Evolutionary conservation across 2,113 vertebrate species (phyloP).

Genomic region (Leptodactylus fuscus): DNA sequence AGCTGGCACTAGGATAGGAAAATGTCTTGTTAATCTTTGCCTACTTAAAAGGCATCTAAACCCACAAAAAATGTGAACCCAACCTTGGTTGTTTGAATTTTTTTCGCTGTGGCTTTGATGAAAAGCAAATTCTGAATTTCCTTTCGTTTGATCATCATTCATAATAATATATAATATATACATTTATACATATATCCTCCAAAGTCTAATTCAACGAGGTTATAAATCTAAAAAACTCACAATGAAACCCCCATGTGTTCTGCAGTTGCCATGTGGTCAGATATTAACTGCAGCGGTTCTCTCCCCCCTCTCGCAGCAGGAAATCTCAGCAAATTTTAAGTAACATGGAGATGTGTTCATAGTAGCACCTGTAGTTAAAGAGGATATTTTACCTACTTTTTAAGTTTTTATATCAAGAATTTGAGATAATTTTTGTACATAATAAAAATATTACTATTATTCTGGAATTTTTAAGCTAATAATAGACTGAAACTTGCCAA

Average conservation of each 20-base stretch:
- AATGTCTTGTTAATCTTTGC: background rate
- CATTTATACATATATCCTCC: background rate
- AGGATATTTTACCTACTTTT: too few species aligned
- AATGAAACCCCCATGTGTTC: too few species aligned
- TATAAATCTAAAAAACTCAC: background rate
- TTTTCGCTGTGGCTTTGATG: background rate
- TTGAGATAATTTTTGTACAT: too few species aligned
- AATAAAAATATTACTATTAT: too few species aligned
- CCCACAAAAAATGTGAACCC: background rate
- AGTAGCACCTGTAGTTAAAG: too few species aligned
- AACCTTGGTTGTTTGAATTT: background rate
- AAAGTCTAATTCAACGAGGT: background rate
- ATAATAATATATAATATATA: background rate
- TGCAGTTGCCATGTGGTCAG: background rate
- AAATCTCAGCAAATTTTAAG: background rate
- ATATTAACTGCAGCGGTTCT: background rate
- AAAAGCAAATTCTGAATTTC: too few species aligned
- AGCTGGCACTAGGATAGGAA: background rate
- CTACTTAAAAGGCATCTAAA: background rate
- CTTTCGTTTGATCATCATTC: background rate
- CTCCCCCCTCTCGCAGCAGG: background rate
- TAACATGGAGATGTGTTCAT: background rate
- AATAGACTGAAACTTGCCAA: too few species aligned
- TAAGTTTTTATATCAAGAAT: too few species aligned
- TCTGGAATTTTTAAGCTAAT: too few species aligned